Evolutionary conservation across 2,113 vertebrate species (phyloP), one percentile per base, ranked within the genome.

Genomic region (Pomatostomus ruficeps): DNA sequence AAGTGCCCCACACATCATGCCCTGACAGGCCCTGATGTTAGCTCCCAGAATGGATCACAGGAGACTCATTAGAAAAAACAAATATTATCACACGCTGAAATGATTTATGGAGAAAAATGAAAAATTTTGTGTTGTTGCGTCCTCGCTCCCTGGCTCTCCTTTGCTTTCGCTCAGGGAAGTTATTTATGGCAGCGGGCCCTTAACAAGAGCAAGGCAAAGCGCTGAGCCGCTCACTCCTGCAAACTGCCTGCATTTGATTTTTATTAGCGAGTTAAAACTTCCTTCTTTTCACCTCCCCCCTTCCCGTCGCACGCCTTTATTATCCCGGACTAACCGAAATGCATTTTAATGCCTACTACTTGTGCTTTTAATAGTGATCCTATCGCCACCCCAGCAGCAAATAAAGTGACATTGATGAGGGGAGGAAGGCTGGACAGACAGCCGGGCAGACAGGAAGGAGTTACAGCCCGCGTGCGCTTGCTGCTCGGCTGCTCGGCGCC

Each of bases 41-140:
- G 98, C 98, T 98, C 97, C 98, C 91, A 91, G 97, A 98, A 98
- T 98, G 98, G 98, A 98, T 98, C 98, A 98, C 98, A 98, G 95
- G 98, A 98, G 98, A 98, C 98, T 99, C 98, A 98, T 99, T 98
- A 98, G 98, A 98, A 98, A 98, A 98, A 98, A 98, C 98, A 99
- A 99, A 99, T 98, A 99, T 99, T 99, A 98, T 99, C 98, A 98
- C 98, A 98, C 96, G 97, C 97, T 98, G 98, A 98, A 98, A 98
- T 99, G 98, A 99, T 99, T 99, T 99, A 99, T 98, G 98, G 98
- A 97, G 97, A 97, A 98, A 98, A 98, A 98, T 98, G 98, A 98
- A 98, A 98, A 98, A 98, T 98, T 98, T 98, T 97, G 97, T 98
- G 98, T 97, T 98, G 98, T 96, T 98, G 98, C 85, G 72, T 98